Percentiles rank a stretch among this genome's conserved stretches.
phyloP scores from a whole-genome alignment of 2,888 invertebrate genomes.

The Eupithecia centaureata region DNA sequence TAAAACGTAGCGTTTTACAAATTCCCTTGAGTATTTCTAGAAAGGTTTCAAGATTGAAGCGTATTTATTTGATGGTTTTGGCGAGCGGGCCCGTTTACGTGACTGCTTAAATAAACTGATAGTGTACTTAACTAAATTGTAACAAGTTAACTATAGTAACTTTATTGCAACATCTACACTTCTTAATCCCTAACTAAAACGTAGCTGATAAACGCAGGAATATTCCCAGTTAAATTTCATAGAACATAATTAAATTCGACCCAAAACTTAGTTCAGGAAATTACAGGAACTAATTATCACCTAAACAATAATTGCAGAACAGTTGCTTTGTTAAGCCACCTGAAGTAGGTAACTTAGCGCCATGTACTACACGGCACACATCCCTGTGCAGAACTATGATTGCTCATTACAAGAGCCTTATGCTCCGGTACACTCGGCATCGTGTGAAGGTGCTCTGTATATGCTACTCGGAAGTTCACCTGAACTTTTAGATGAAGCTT shows the following conservation, averaged over 20 bases:
- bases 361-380: not conserved
- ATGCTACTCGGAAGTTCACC: not conserved
- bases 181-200: not conserved
- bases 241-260: not conserved
- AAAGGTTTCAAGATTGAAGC: not conserved
- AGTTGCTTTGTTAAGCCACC: not conserved
- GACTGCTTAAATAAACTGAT: too few relatives aligned
- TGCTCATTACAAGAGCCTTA: not conserved
- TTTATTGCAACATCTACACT: too few relatives aligned
- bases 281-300: not conserved
- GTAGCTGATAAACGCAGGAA: not conserved
- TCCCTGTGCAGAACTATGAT: not conserved
- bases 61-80: not conserved
- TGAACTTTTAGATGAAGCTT: not conserved
- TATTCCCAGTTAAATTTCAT: not conserved
- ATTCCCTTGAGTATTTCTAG: not conserved
- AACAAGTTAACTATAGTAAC: too few relatives aligned
- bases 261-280: not conserved
- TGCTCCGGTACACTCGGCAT: not conserved
- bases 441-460: not conserved
- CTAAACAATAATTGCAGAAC: not conserved
- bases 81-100: not conserved
- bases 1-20: slow-evolving; percentile 5
- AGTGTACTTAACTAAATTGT: too few relatives aligned
- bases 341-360: not conserved